Conservation (phyloP, 37 sponge, comb jelly and placozoan genomes). For the Tethya wilhelma region DNA sequence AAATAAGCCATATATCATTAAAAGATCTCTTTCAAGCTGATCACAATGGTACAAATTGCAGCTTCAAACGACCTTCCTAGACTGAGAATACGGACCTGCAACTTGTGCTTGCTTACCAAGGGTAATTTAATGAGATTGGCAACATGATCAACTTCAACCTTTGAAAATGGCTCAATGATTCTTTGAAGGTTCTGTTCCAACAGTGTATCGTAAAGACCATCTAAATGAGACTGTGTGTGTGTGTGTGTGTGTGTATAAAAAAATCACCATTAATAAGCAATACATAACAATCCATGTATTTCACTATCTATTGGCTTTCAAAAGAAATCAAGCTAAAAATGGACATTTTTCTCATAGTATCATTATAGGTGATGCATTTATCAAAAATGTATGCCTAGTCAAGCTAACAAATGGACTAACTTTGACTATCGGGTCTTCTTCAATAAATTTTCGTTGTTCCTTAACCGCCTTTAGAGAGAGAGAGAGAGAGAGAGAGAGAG, state of each 20-base stretch:
- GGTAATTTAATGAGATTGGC: slow-evolving; percentile 88
- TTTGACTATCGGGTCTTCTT: slow-evolving; percentile 79
- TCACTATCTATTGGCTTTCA: no score
- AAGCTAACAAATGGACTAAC: slow-evolving; percentile 15
- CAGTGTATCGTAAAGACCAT: slow-evolving; percentile 85
- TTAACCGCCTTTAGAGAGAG: slow-evolving; percentile 29
- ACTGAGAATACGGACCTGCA: no score
- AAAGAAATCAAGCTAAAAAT: no score
- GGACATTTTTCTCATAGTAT: not conserved
- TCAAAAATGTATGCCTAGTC: not conserved
- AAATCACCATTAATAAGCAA: no score
- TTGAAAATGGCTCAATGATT: slow-evolving; percentile 95
- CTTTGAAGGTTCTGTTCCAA: slow-evolving; percentile 94
- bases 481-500: slow-evolving; percentile 41
- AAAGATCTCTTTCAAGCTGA: no score
- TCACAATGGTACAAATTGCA: no score
- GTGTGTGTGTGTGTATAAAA: slow-evolving; percentile 1
- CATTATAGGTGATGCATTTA: not conserved
- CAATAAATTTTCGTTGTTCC: slow-evolving; percentile 53
- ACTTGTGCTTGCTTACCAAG: slow-evolving; percentile 60
- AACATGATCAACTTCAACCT: slow-evolving; percentile 92
- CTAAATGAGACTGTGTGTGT: slow-evolving; percentile 85
- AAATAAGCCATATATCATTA: no score
- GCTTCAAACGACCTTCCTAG: no score
- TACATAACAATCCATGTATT: no score